Evolutionary conservation across 2,113 vertebrate genomes (phyloP).

Genomic region (Pseudorasbora parva): DNA sequence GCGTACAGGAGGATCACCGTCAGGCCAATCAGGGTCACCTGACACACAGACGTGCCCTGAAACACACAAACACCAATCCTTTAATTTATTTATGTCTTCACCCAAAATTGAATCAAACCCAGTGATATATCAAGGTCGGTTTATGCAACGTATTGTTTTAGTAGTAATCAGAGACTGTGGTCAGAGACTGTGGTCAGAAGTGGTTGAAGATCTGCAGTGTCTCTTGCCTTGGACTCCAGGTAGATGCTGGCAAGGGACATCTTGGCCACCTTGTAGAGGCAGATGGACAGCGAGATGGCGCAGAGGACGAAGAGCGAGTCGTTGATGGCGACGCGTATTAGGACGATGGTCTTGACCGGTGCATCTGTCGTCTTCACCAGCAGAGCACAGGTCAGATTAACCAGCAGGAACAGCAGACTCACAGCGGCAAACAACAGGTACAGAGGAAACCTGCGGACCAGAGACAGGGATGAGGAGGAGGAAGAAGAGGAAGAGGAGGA

Average conservation of each 20-base stretch:
- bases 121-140: too few species aligned
- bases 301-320: constrained; percentile 88
- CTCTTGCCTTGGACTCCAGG: constrained; percentile 86
- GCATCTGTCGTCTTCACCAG: constrained; percentile 82
- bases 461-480: too few species aligned
- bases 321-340: constrained; percentile 86
- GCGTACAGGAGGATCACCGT: constrained; percentile 90
- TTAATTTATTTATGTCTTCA: not conserved
- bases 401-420: constrained; percentile 91
- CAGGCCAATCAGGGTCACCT: constrained; percentile 88
- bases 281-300: constrained; percentile 84
- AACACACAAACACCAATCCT: constrained; percentile 15
- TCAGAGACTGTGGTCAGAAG: too few species aligned
- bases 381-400: constrained; percentile 92
- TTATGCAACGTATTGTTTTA: too few species aligned
- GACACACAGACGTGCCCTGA: constrained; percentile 95
- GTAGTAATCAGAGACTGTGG: too few species aligned
- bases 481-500: too few species aligned
- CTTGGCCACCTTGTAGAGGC: constrained; percentile 90
- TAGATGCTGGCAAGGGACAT: constrained; percentile 90
- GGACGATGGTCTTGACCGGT: constrained; percentile 82
- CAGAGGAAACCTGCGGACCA: constrained; percentile 61
- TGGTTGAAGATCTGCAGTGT: too few species aligned
- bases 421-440: constrained; percentile 87
- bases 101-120: too few species aligned